These are phyloP conservation scores for Drosophila pseudotalamancana DNA, from an alignment of 2,888 invertebrate species.

Conservation along the genomic window DNA sequence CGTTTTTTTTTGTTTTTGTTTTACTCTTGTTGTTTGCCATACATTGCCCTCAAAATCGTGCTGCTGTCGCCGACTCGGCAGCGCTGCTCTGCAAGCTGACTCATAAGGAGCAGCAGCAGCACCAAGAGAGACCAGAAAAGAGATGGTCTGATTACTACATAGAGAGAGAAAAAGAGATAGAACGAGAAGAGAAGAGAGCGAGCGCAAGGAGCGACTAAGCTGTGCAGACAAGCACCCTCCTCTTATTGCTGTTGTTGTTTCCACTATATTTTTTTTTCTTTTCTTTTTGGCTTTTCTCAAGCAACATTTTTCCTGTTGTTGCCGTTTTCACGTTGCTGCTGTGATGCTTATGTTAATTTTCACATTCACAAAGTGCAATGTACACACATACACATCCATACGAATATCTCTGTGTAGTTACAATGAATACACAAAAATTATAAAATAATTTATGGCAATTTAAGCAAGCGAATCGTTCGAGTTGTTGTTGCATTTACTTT, in stretches of 20 bases:
- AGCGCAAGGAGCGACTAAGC: slow-evolving; percentile 43
- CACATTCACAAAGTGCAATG: slow-evolving; percentile 46
- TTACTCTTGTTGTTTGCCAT: slow-evolving; percentile 40
- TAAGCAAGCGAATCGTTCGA: slow-evolving; percentile 53
- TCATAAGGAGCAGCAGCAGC: slow-evolving; percentile 56
- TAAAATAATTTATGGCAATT: slow-evolving; percentile 76
- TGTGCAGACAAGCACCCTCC: slow-evolving; percentile 30
- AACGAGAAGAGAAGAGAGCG: not conserved
- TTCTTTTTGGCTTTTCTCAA: slow-evolving; percentile 45
- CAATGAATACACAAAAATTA: slow-evolving; percentile 63
- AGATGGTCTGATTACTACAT: no score
- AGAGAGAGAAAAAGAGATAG: slow-evolving; percentile 21
- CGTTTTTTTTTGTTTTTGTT: slow-evolving; percentile 21
- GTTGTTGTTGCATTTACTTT: slow-evolving; percentile 29
- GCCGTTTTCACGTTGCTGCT: slow-evolving; percentile 30
- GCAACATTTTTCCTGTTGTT: slow-evolving; percentile 45
- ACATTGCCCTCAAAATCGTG: slow-evolving; percentile 60
- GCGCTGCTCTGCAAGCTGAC: slow-evolving; percentile 48
- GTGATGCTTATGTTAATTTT: slow-evolving; percentile 72
- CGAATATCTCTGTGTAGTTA: slow-evolving; percentile 24
- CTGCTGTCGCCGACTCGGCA: slow-evolving; percentile 35
- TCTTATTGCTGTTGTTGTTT: slow-evolving; percentile 50
- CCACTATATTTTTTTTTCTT: slow-evolving; percentile 51
- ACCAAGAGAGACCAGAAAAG: slow-evolving; percentile 22
- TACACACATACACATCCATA: slow-evolving; percentile 3